A percentile compares a stretch with the other conserved stretches of the same genome.
Conservation (phyloP, 1,140 invertebrate genomes). For the Amyelois transitella region DNA sequence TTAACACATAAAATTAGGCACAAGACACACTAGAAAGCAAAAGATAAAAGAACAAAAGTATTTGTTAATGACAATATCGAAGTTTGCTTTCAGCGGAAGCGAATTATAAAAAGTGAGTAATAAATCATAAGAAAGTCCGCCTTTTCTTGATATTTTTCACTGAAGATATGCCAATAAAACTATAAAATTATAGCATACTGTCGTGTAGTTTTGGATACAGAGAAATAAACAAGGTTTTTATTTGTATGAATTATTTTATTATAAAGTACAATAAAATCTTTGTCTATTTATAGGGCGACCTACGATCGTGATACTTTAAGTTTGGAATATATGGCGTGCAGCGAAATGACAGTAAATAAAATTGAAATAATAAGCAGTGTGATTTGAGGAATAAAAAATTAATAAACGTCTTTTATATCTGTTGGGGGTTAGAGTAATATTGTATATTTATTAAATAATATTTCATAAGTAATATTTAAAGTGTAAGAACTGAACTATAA, state of each 20-base stretch:
- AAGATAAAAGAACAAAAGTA: constrained; percentile 1
- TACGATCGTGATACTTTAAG: constrained; percentile 4
- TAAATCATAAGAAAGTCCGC: constrained; percentile 47
- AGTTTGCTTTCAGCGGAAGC: constrained; percentile 52
- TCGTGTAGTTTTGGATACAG: constrained; percentile 30
- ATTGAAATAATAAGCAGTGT: too few species aligned
- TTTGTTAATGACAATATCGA: constrained; percentile 27
- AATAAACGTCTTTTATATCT: too few species aligned
- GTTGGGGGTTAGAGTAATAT: too few species aligned
- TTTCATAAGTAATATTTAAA: too few species aligned
- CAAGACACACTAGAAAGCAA: not conserved
- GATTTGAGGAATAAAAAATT: too few species aligned
- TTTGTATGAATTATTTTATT: constrained; percentile 57
- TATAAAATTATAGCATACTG: constrained; percentile 58
- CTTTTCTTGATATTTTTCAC: constrained; percentile 52
- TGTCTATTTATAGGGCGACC: constrained; percentile 25
- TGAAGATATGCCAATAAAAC: constrained; percentile 52
- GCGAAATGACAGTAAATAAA: too few species aligned
- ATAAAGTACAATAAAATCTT: constrained; percentile 50
- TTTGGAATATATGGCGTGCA: too few species aligned
- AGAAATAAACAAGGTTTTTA: constrained; percentile 45
- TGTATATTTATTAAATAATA: too few species aligned
- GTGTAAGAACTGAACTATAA: too few species aligned
- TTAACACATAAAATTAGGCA: not conserved
- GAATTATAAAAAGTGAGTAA: constrained; percentile 55